phyloP scores from a whole-genome alignment of 2,888 invertebrate genomes.

The Chrysolina americana region DNA sequence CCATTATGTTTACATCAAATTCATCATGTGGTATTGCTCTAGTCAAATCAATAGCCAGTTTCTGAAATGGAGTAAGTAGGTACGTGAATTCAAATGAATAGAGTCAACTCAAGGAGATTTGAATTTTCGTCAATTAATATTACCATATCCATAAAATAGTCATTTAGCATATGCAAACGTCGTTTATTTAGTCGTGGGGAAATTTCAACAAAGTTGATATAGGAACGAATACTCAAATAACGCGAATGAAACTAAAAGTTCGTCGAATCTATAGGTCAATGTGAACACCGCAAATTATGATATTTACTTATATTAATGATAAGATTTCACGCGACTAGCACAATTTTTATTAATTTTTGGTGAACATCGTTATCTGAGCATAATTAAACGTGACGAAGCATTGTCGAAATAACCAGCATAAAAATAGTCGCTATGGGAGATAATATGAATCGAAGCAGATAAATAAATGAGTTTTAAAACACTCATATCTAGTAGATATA shows the following conservation, averaged over 20 bases:
- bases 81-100: background rate
- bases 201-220: background rate
- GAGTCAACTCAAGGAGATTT: background rate
- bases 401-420: background rate
- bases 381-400: conserved; percentile 17
- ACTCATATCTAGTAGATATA: too few species aligned
- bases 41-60: background rate
- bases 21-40: too few species aligned
- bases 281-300: background rate
- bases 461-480: background rate
- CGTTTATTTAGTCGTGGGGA: background rate
- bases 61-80: background rate
- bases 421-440: background rate
- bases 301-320: conserved; percentile 3
- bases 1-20: too few species aligned
- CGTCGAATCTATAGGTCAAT: background rate
- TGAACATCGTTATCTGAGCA: conserved; percentile 8
- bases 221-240: background rate
- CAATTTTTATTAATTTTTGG: conserved; percentile 1
- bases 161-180: background rate
- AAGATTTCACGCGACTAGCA: conserved; percentile 27
- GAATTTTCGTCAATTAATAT: background rate
- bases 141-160: background rate
- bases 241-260: background rate
- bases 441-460: background rate